Evolutionary conservation across 2,888 invertebrate species (phyloP).

Genomic region (Melinaea menophilus): DNA sequence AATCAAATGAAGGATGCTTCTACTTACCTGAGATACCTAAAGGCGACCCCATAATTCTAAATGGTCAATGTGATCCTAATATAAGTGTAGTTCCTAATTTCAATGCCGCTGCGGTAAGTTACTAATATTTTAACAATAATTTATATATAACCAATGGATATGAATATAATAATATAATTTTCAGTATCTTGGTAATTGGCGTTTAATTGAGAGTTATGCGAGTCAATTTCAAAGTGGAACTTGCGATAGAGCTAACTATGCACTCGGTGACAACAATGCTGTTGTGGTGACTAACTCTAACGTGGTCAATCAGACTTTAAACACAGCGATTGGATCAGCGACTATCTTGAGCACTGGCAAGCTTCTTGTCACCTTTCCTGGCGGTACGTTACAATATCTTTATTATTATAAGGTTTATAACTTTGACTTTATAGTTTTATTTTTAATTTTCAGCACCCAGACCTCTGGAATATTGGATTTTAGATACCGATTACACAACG

Average conservation of each 20-base stretch:
- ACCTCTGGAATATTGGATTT: conserved; percentile 40
- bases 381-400: conserved; percentile 14
- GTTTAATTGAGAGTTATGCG: conserved; percentile 50
- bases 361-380: conserved; percentile 68
- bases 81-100: conserved; percentile 48
- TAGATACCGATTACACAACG: conserved; percentile 78
- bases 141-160: not conserved
- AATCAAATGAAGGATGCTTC: conserved; percentile 52
- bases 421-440: conserved; percentile 8
- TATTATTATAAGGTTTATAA: not conserved
- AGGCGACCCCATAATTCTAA: conserved; percentile 45
- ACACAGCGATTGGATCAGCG: conserved; percentile 47
- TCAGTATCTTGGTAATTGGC: conserved; percentile 49
- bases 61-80: conserved; percentile 51
- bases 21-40: conserved; percentile 48
- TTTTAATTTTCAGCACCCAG: conserved; percentile 15
- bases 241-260: conserved; percentile 51
- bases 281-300: conserved; percentile 49
- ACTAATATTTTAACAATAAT: not conserved
- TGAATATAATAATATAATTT: conserved; percentile 13
- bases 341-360: conserved; percentile 78
- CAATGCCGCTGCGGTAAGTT: conserved; percentile 42
- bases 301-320: conserved; percentile 43
- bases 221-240: conserved; percentile 49
- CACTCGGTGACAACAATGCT: conserved; percentile 30